Conservation (phyloP, 2,797 vertebrate species). For the Sphenopsis melanotis region DNA sequence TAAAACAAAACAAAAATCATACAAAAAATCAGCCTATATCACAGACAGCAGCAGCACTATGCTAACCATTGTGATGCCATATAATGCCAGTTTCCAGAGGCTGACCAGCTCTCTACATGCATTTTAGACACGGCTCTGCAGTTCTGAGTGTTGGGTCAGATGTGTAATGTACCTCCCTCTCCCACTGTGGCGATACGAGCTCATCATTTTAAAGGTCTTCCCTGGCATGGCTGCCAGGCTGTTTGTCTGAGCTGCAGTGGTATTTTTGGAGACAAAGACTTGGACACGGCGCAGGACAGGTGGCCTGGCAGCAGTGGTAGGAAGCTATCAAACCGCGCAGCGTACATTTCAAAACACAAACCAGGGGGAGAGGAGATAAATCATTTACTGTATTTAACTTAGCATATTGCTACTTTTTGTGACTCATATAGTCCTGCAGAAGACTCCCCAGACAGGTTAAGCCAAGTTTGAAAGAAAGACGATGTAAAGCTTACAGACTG, state of each 20-base stretch:
- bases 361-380: constrained; percentile 60
- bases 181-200: background rate
- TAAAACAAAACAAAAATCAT: background rate
- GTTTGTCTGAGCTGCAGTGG: constrained; percentile 53
- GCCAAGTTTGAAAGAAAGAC: constrained; percentile 3
- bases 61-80: background rate
- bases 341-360: constrained; percentile 53
- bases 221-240: constrained; percentile 51
- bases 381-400: constrained; percentile 68
- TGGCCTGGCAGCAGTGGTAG: constrained; percentile 63
- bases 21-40: background rate
- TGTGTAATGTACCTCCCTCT: constrained; percentile 8
- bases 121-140: background rate
- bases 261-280: constrained; percentile 70
- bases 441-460: constrained; percentile 17
- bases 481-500: background rate
- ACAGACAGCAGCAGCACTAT: background rate
- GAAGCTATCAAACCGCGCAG: constrained; percentile 57
- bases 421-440: constrained; percentile 49
- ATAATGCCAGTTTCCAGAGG: background rate
- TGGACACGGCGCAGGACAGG: constrained; percentile 30
- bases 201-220: constrained; percentile 49
- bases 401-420: constrained; percentile 55
- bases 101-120: background rate
- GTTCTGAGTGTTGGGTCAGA: background rate